These are phyloP conservation scores for Gallinago solitaria DNA, from an alignment of 2,797 vertebrate genomes.

Conservation along the genomic window DNA sequence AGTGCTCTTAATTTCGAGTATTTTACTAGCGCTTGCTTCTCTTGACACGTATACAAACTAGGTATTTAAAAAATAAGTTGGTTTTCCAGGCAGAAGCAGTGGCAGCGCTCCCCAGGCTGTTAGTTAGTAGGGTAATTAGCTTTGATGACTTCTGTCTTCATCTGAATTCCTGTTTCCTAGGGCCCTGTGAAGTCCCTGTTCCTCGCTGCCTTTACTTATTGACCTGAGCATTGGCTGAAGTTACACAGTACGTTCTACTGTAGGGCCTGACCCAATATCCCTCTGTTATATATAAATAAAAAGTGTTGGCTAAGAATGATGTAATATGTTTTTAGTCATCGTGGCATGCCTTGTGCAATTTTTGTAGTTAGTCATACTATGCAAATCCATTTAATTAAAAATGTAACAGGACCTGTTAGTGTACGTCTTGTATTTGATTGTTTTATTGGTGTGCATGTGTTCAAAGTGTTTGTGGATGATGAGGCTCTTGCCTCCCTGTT, in stretches of 20 bases:
- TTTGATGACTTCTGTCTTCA: background rate
- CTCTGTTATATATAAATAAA: background rate
- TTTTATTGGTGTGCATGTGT: background rate
- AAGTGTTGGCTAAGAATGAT: background rate
- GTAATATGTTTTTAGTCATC: background rate
- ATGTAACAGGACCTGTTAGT: background rate
- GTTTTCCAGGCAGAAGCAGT: background rate
- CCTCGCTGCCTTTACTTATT: background rate
- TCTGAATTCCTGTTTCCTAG: background rate
- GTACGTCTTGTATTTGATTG: background rate
- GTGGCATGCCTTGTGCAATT: background rate
- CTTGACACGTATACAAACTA: background rate
- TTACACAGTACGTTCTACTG: accelerated
- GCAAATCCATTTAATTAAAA: conserved; percentile 8
- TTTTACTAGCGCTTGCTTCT: background rate
- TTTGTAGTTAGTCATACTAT: background rate
- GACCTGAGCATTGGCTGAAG: background rate
- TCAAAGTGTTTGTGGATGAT: background rate
- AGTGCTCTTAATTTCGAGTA: background rate
- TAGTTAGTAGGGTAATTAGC: background rate
- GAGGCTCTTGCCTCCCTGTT: background rate
- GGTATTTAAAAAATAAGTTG: background rate
- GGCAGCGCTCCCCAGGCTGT: background rate
- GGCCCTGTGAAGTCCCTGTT: background rate
- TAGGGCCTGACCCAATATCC: background rate